Evolutionary conservation across 2,888 invertebrate genomes (phyloP), one percentile per base, ranked within the genome.

Genomic region (Protophormia terraenovae): DNA sequence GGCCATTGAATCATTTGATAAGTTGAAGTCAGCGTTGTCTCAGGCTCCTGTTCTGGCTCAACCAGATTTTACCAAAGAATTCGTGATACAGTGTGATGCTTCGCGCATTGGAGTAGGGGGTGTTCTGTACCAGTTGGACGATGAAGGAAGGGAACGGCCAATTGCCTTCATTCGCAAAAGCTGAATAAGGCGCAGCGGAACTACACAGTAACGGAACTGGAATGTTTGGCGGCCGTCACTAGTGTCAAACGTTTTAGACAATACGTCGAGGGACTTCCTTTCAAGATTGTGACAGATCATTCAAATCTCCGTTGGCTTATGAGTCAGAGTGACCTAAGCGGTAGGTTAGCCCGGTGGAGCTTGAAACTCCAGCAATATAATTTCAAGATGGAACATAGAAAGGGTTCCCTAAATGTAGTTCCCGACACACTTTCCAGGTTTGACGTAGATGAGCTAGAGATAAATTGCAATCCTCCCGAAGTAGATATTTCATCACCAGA

Each of bases 31-130:
- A 2, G 73, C 47, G 0, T 53, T 83, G 4, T 47, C 73, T 5
- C 53, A 41, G 8, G 60, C 81, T 0, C 60, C 72, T 12, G 72
- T 81, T 1, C 50, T 78, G 19, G 83, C 73, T 1, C 67, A 83
- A 16, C 66, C 77, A 6, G 83, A 77, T 50, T 83, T 83, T 38
- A 12, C 16, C 6, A 71, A 32, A 22, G 66, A 66, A 7, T 83
- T 77, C 19, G 41, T 76, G 5, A 60, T 83, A 1, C 83, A 83
- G 12, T 77, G 71, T 14, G 83, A 77, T 55, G 72, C 67, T 8
- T 78, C 73, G 2, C 41, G 55, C 14, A 35, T 66, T n/a, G 78
- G 78, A 5, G 72, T 78, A 22, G 73, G 83, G 4, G 73, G 72
- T 16, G 73, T 78, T 29, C 27, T 78, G 12, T 78, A 73, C 35